Conservation (phyloP, 2,888 invertebrate species). For the Nymphalis urticae region DNA sequence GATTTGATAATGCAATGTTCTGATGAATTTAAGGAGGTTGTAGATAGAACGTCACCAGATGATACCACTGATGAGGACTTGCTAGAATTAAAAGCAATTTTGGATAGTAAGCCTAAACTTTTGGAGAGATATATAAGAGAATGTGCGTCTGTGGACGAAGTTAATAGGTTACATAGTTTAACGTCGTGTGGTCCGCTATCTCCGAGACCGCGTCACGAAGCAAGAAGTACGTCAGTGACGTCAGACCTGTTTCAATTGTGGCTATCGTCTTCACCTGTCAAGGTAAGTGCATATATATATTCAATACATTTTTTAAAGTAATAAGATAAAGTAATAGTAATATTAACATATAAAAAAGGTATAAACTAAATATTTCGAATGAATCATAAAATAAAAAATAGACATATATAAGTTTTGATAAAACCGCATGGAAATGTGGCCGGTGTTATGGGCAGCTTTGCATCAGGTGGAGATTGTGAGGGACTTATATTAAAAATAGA, state of each 20-base stretch:
- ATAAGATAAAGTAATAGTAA: too few species aligned
- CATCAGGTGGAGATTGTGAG: too few species aligned
- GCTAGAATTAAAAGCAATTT: conserved; percentile 61
- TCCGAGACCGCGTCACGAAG: conserved; percentile 74
- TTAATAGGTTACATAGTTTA: conserved; percentile 81
- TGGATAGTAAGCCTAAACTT: conserved; percentile 82
- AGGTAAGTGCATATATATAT: conserved; percentile 72
- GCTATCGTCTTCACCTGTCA: conserved; percentile 89
- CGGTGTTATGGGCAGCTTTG: too few species aligned
- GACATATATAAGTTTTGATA: too few species aligned
- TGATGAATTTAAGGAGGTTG: conserved; percentile 68
- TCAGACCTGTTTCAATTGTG: conserved; percentile 93
- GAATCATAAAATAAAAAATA: too few species aligned
- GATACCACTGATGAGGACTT: conserved; percentile 72
- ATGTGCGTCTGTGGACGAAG: conserved; percentile 85
- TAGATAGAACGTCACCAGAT: conserved; percentile 68
- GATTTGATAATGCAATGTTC: conserved; percentile 62
- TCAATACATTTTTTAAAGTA: too few species aligned
- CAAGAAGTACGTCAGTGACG: conserved; percentile 87
- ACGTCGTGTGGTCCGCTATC: conserved; percentile 79
- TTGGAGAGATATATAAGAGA: conserved; percentile 90
- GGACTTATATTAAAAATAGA: too few species aligned
- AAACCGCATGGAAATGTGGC: too few species aligned
- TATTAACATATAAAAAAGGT: too few species aligned
- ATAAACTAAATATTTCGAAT: too few species aligned